These are phyloP conservation scores for Leucophora obtusa DNA, from an alignment of 2,888 invertebrate genomes.

Conservation along the genomic window DNA sequence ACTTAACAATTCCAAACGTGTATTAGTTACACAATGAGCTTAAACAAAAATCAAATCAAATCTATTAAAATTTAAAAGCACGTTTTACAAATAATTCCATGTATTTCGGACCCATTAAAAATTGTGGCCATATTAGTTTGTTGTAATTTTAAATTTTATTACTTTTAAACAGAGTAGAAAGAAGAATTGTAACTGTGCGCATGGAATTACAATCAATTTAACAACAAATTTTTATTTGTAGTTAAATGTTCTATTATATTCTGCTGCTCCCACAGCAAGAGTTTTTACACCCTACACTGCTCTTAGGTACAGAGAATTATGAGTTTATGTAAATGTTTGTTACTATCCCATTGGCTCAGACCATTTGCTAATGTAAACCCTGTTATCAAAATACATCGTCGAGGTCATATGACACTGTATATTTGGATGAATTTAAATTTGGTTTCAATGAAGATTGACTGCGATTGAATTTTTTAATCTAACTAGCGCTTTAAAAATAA, in stretches of 20 bases:
- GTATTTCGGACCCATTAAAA: slow-evolving; percentile 1
- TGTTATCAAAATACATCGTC: no score
- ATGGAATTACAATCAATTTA: neutral
- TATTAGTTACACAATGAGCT: slow-evolving; percentile 23
- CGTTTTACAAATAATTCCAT: slow-evolving; percentile 10
- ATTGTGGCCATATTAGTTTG: neutral
- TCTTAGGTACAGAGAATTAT: no score
- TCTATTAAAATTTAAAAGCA: slow-evolving; percentile 23
- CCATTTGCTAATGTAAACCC: no score
- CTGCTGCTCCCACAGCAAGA: no score
- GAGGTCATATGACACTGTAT: no score
- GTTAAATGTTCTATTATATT: neutral
- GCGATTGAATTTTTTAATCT: no score
- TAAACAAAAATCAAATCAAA: slow-evolving; percentile 21
- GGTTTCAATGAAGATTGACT: no score
- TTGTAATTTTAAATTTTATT: neutral
- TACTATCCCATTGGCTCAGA: no score
- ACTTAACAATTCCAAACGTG: slow-evolving; percentile 14
- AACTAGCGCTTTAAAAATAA: no score
- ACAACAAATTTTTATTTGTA: neutral
- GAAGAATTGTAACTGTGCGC: neutral
- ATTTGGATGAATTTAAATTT: no score
- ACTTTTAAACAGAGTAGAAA: neutral
- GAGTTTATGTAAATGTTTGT: no score
- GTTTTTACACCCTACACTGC: neutral